phyloP scores from a whole-genome alignment of 2,888 invertebrate species.

The Masnerella sp. region DNA sequence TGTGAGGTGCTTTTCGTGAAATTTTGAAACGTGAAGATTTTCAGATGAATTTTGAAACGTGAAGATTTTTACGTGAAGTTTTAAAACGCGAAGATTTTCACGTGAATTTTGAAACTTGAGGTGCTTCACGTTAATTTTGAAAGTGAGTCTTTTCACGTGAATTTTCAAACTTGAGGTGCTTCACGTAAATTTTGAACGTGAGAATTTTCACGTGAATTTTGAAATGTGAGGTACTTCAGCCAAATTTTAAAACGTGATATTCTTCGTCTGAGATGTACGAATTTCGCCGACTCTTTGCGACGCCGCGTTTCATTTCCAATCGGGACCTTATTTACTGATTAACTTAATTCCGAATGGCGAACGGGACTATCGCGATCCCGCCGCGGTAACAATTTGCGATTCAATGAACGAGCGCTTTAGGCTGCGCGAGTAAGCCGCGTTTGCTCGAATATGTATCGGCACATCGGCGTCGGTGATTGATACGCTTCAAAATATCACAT shows the following conservation, averaged over 20 bases:
- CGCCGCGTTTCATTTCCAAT: constrained; percentile 42
- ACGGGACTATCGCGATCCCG: constrained; percentile 36
- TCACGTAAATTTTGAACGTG: too few relatives aligned
- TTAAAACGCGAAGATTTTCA: too few relatives aligned
- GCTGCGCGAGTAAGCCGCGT: constrained; percentile 13
- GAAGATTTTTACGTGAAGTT: too few relatives aligned
- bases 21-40: too few relatives aligned
- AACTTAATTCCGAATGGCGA: constrained; percentile 32
- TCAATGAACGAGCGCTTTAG: constrained; percentile 22
- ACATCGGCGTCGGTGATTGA: constrained; percentile 36
- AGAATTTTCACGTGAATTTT: too few relatives aligned
- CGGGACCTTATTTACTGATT: constrained; percentile 22
- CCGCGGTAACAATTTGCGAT: constrained; percentile 40
- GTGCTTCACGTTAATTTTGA: too few relatives aligned
- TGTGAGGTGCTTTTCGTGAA: too few relatives aligned
- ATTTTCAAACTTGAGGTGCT: too few relatives aligned
- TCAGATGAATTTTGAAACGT: too few relatives aligned
- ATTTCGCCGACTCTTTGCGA: constrained; percentile 36
- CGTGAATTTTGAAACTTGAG: too few relatives aligned
- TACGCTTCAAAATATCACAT: constrained; percentile 51
- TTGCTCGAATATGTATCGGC: constrained; percentile 43
- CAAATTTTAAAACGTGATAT: constrained; percentile 56
- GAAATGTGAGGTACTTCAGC: constrained; percentile 36
- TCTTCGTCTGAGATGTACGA: constrained; percentile 59
- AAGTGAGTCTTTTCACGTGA: too few relatives aligned